These are phyloP conservation scores for Myoxocephalus aenaeus DNA, from an alignment of 2,797 vertebrate species.

Conservation along the genomic window DNA sequence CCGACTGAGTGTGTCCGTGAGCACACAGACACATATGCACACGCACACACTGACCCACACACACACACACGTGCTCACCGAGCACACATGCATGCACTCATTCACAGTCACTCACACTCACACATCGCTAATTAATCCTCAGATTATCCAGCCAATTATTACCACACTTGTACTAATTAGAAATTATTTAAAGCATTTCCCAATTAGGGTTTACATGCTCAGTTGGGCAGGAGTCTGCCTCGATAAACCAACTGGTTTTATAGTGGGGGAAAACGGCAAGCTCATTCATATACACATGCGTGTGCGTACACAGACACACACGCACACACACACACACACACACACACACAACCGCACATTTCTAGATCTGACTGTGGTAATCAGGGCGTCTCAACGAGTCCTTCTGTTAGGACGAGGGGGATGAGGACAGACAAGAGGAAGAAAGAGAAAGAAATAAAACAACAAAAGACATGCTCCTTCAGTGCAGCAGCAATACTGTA, in stretches of 20 bases:
- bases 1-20: slow-evolving; percentile 49
- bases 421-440: slow-evolving; percentile 70
- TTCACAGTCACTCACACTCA: slow-evolving; percentile 73
- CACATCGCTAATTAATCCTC: slow-evolving; percentile 92
- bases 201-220: slow-evolving; percentile 90
- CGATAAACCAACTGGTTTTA: slow-evolving; percentile 87
- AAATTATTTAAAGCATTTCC: slow-evolving; percentile 93
- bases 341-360: slow-evolving; percentile 28
- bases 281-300: slow-evolving; percentile 54
- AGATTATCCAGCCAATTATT: slow-evolving; percentile 92
- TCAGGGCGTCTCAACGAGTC: slow-evolving; percentile 76
- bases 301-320: background rate
- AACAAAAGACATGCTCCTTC: slow-evolving; percentile 82
- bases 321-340: background rate
- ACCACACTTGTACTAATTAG: slow-evolving; percentile 94
- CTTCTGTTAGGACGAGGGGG: slow-evolving; percentile 70
- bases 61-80: slow-evolving; percentile 23
- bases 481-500: slow-evolving; percentile 78
- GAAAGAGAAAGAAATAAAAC: slow-evolving; percentile 81
- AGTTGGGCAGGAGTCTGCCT: slow-evolving; percentile 87
- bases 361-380: slow-evolving; percentile 73
- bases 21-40: slow-evolving; percentile 35
- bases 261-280: slow-evolving; percentile 36
- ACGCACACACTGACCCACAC: slow-evolving; percentile 15
- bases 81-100: slow-evolving; percentile 53